Evolutionary conservation across 2,888 invertebrate species (phyloP), one percentile per base, ranked within the genome.

Genomic region (Sabatieria punctata): DNA sequence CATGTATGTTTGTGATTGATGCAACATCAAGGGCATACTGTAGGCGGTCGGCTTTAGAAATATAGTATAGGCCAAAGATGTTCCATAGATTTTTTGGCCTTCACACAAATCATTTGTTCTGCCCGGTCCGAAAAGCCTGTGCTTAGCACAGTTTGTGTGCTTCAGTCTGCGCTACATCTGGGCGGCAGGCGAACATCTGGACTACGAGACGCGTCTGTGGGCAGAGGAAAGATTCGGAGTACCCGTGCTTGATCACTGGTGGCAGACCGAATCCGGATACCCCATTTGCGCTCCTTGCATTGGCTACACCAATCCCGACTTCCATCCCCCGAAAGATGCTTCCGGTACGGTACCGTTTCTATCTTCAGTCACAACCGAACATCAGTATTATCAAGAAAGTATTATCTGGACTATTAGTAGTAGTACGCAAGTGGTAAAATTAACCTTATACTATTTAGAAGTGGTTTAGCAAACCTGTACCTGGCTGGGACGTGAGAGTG

Each of bases 181-280:
- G 65, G 78, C 85, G 4, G 85, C 85, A 40, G 91, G 91, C 0
- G 91, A 91, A 64, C 85, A 88, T 61, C 85, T 88, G 63, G 91
- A 91, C 64, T 77, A 80, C 55, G 86, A 86, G 60, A 85, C 89
- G 0, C 80, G 84, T 71, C 60, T 69, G 6, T 84, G 83, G 83
- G 77, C 79, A 4, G 76, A 78, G 59, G 73, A 73, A 48, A 71
- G 71, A 6, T 80, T 84, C 59, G 78, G 85, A 4, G 85, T n/a
- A n/a, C 82, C 83, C 0, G 74, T 85, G 2, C 66, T 86, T 45
- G 89, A 91, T 66, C 83, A 91, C 66, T 91, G 88, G 88, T 91
- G 91, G 89, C 91, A 91, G 71, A 89, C 91, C 1, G 91, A 91
- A 69, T 82, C 85, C 0, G 89, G 89, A 0, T 84, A 85, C 50